Evolutionary conservation across 2,888 invertebrate genomes (phyloP), one percentile per base, ranked within the genome.

Genomic region (Vanessa cardui): DNA sequence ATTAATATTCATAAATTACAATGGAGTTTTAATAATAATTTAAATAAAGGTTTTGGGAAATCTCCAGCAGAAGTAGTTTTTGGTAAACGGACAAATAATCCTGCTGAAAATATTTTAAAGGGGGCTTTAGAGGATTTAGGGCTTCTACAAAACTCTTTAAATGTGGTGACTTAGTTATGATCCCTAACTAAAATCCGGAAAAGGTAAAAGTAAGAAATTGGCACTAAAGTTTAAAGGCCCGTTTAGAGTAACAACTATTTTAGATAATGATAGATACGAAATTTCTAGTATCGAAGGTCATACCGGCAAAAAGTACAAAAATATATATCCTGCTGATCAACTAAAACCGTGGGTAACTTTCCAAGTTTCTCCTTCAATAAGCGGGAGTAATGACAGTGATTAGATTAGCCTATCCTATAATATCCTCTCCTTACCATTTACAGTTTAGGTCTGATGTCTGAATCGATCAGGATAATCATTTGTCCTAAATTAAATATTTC

Each of bases 211-310:
- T n/a, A n/a, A n/a, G n/a, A n/a, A n/a, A n/a, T n/a, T 16, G n/a
- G 46, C 46, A 46, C 46, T n/a, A 16, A 46, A 46, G n/a, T 46
- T 46, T 46, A 2, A n/a, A 46, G 46, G 46, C 15, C 46, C 46
- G n/a, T 46, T 16, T 46, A 46, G n/a, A 46, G n/a, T 46, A 46
- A 46, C 46, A 16, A n/a, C 46, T 16, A n/a, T 46, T 46, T n/a
- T 46, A 16, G 46, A 46, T 46, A 46, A 46, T 16, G 46, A 46
- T n/a, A 46, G 46, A 46, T 46, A 46, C n/a, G 46, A 46, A n/a
- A n/a, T 46, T 15, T 46, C 46, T 46, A 46, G 46, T 46, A 46
- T 46, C n/a, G 46, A 46, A 46, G 46, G 46, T 46, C 46, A 46
- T 46, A 46, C 16, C n/a, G 16, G n/a, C 15, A 46, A n/a, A 46